phyloP scores from a whole-genome alignment of 2,113 vertebrate species.

The Pogonocichla stellata region DNA sequence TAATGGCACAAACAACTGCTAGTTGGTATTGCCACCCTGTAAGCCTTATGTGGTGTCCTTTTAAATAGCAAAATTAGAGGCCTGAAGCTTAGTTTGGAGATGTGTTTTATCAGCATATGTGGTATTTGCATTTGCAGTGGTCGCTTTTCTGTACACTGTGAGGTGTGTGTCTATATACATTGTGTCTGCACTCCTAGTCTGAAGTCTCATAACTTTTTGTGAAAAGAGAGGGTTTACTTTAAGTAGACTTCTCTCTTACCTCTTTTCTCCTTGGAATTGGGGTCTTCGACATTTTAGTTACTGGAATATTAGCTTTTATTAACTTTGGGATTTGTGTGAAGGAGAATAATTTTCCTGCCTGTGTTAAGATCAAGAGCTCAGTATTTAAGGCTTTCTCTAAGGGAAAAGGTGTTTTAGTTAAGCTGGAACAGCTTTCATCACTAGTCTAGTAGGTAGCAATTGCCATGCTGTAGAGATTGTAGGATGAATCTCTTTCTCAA shows the following conservation, averaged over 20 bases:
- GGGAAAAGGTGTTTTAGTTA: not conserved
- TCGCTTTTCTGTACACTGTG: not conserved
- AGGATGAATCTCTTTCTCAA: not conserved
- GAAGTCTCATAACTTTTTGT: not conserved
- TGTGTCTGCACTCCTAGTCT: not conserved
- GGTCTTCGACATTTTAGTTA: not conserved
- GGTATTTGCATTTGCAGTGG: not conserved
- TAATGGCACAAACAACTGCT: not conserved
- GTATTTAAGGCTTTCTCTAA: not conserved
- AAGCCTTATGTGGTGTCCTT: not conserved
- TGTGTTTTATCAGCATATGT: not conserved
- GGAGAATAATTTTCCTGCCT: not conserved
- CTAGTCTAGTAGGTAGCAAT: not conserved
- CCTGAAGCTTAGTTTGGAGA: not conserved
- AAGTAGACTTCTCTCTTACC: not conserved
- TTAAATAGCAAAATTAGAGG: not conserved
- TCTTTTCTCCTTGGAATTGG: not conserved
- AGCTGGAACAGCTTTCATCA: not conserved
- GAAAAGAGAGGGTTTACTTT: not conserved
- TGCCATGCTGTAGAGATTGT: not conserved
- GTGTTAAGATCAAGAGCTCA: not conserved
- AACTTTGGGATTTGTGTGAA: not conserved
- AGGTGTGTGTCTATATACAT: not conserved
- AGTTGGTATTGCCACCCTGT: not conserved
- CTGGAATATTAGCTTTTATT: not conserved